Percentiles rank a stretch among this genome's conserved stretches.
Evolutionary conservation across 1,140 invertebrate species (phyloP).

Genomic region (Fopius arisanus): DNA sequence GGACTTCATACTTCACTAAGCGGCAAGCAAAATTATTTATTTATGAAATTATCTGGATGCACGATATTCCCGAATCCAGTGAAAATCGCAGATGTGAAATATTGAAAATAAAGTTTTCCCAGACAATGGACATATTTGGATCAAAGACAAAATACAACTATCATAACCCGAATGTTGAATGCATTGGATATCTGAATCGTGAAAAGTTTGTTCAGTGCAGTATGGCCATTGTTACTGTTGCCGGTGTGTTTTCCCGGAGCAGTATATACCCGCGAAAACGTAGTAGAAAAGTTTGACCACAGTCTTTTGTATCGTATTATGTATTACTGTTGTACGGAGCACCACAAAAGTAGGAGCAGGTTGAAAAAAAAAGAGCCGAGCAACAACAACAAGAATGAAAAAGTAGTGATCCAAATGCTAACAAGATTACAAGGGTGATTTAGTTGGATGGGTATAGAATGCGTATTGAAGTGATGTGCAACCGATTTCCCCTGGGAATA

Average conservation of each 20-base stretch:
- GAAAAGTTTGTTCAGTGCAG: conserved; percentile 1
- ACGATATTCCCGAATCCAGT: neutral
- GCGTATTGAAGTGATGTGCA: conserved; percentile 2
- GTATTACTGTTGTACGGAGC: neutral
- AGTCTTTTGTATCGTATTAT: conserved; percentile 5
- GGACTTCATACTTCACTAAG: neutral
- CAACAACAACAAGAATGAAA: neutral
- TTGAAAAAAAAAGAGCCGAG: neutral
- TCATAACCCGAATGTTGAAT: conserved; percentile 3
- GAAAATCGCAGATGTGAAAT: neutral
- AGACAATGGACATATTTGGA: neutral
- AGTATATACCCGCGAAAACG: neutral
- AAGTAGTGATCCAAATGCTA: neutral
- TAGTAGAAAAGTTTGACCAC: conserved; percentile 6
- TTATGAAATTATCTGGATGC: neutral
- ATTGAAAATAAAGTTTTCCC: neutral
- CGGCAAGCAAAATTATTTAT: neutral
- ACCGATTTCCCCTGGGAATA: conserved; percentile 5
- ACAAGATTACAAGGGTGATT: conserved; percentile 14
- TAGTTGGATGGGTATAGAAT: neutral
- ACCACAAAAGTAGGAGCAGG: neutral
- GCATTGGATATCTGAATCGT: neutral
- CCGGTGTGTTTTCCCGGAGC: neutral
- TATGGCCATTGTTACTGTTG: conserved; percentile 4
- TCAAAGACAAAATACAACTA: neutral